Evolutionary conservation across 2,888 invertebrate species (phyloP), one percentile per base, ranked within the genome.

Genomic region (Morinoia aosen): DNA sequence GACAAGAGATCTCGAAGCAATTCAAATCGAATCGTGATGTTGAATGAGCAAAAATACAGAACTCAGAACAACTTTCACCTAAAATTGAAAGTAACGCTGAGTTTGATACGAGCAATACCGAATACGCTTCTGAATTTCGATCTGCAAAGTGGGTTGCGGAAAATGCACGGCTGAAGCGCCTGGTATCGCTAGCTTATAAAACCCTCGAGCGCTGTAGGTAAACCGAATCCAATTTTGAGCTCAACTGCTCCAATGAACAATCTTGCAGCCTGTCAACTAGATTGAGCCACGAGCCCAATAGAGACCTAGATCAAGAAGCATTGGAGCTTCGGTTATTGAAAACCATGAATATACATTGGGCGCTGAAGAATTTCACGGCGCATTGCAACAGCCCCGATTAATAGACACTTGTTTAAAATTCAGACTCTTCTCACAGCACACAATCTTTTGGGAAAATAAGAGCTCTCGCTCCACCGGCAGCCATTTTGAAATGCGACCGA

Each of bases 221-320:
- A 76, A 25, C 33, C 25, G 76, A 76, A 33, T 76, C 76, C 76
- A 76, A 76, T 33, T 76, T 25, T 33, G 10, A 33, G 10, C 76
- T 76, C 19, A 76, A 76, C 25, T 76, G 76, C 33, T 19, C 76
- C 76, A 16, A 76, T 76, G 8, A 76, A 25, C 76, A 16, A 76
- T 33, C 76, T 33, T 19, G 76, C 25, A 33, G 25, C 25, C 76
- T 76, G 33, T 76, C 76, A 76, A 25, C 76, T 76, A 76, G 76
- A 19, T 19, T 19, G 33, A 76, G 10, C 76, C 33, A 19, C 76
- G 76, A 33, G 33, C 33, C 33, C 25, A 76, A 76, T 76, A 76
- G 76, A 76, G 76, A 76, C 19, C 76, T 76, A 76, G 76, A 76
- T 76, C 76, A 76, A 76, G 76, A 76, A 76, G 76, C 76, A 76